A percentile compares a stretch with the other conserved stretches of the same genome.
Evolutionary conservation across 2,888 invertebrate species (phyloP).

Genomic region (Dastarcus helophoroides): DNA sequence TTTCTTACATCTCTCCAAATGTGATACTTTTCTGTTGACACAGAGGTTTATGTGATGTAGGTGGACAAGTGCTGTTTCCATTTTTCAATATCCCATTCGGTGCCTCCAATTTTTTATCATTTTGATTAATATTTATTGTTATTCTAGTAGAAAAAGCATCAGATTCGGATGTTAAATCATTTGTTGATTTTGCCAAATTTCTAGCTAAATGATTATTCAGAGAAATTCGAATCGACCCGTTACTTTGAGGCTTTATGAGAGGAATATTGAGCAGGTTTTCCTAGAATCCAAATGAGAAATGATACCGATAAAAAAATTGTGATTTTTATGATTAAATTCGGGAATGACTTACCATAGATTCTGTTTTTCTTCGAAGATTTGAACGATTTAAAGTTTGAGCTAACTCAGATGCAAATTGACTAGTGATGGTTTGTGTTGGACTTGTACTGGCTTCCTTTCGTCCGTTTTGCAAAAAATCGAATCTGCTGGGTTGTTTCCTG

Average conservation of each 20-base stretch:
- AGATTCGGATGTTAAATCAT: constrained; percentile 22
- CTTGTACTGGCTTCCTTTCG: constrained; percentile 28
- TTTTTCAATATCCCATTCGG: constrained; percentile 44
- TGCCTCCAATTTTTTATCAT: constrained; percentile 27
- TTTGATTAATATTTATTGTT: constrained; percentile 28
- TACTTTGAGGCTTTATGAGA: constrained; percentile 31
- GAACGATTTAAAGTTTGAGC: constrained; percentile 65
- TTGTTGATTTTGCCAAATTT: constrained; percentile 31
- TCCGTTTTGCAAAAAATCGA: constrained; percentile 51
- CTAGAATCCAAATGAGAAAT: constrained; percentile 20
- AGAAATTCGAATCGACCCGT: constrained; percentile 34
- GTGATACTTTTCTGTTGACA: constrained; percentile 38
- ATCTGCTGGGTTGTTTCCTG: constrained; percentile 54
- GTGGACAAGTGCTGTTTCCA: constrained; percentile 18
- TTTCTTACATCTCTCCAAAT: constrained; percentile 38
- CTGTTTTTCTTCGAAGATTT: constrained; percentile 62
- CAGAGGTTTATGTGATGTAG: constrained; percentile 26
- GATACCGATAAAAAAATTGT: constrained; percentile 1
- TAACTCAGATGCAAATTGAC: constrained; percentile 61
- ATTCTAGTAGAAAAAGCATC: constrained; percentile 27
- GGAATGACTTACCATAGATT: constrained; percentile 45
- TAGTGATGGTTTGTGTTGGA: constrained; percentile 40
- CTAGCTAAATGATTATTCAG: constrained; percentile 28
- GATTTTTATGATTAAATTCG: not conserved
- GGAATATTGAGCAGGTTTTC: constrained; percentile 30